Base-by-base conservation (phyloP, 1,140 invertebrate genomes). In the Aricia agestis region DNA sequence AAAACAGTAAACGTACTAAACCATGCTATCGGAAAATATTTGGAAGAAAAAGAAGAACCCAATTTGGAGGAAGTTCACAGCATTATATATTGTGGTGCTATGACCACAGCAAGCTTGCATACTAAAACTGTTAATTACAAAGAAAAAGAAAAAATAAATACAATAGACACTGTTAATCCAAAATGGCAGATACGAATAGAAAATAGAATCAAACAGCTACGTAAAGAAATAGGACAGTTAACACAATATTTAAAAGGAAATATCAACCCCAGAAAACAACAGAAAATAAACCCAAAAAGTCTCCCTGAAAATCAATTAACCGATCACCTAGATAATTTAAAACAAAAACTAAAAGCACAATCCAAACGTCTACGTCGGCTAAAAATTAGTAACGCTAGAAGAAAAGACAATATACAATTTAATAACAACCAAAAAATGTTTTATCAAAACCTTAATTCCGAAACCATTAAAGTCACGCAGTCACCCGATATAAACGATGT, bases 341-440 rank as follows among this genome's bases (percentile, higher is more conserved):
- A 74, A 70, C 74, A 76, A 69, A 72, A 71, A 76, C 58, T 76
- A 70, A 65, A 66, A 65, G 72, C 70, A 67, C 25, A 69, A 6
- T 45, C 70, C 13, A 74, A 74, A 42, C 36, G 75, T 42, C 45
- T 76, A 57, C 42, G 58, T 9, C 69, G 74, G 36, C 69, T 66
- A 13, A 76, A 73, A 69, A 69, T 68, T 31, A 71, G 67, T 61
- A 66, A 66, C 25, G n/a, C 68, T 66, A 52, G 72, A 19, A 69
- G 69, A 65, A 45, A 18, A 36, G 63, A 76, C 11, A 76, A 76
- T 66, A 72, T 13, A 2, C 31, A 66, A 57, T 76, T 73, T 59
- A 73, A 69, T 19, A 74, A 10, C 6, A 76, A 74, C 19, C 70
- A 76, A 71, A 74, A 74, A 66, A 2, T 66, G 63, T 76, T 76